These are phyloP conservation scores for Microtus montanus DNA, from an alignment of 2,113 vertebrate species.

Conservation along the genomic window DNA sequence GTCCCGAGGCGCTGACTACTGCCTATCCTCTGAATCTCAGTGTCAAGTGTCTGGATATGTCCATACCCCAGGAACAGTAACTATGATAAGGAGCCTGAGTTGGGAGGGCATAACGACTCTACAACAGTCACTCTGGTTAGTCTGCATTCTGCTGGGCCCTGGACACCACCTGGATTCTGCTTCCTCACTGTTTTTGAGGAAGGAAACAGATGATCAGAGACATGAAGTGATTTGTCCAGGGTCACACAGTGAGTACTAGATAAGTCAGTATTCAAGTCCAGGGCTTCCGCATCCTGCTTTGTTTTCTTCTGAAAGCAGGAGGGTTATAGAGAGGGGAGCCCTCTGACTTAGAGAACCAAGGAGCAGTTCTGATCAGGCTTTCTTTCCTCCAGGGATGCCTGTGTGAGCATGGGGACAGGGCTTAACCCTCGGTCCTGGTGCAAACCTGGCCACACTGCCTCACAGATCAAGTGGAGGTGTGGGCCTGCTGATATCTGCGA, in stretches of 20 bases:
- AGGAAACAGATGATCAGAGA: constrained; percentile 31
- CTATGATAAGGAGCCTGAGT: background rate
- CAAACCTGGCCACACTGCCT: background rate
- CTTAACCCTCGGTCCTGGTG: background rate
- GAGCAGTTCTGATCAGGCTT: background rate
- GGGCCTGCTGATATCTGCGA: background rate
- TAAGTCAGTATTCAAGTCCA: background rate
- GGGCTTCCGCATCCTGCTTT: background rate
- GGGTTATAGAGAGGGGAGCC: background rate
- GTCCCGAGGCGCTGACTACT: background rate
- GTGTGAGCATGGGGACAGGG: background rate
- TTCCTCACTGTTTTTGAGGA: background rate
- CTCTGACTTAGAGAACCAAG: background rate
- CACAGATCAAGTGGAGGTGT: background rate
- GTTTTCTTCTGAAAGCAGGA: background rate
- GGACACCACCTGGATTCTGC: background rate
- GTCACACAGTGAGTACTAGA: background rate
- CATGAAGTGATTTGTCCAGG: constrained; percentile 1
- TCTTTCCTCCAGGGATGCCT: background rate
- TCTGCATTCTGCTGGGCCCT: background rate
- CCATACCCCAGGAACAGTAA: background rate
- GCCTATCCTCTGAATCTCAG: background rate
- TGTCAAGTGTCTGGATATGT: background rate
- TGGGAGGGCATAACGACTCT: background rate
- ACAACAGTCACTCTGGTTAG: background rate